Base-by-base conservation (phyloP, 1,140 invertebrate species). In the Leptopilina boulardi region DNA sequence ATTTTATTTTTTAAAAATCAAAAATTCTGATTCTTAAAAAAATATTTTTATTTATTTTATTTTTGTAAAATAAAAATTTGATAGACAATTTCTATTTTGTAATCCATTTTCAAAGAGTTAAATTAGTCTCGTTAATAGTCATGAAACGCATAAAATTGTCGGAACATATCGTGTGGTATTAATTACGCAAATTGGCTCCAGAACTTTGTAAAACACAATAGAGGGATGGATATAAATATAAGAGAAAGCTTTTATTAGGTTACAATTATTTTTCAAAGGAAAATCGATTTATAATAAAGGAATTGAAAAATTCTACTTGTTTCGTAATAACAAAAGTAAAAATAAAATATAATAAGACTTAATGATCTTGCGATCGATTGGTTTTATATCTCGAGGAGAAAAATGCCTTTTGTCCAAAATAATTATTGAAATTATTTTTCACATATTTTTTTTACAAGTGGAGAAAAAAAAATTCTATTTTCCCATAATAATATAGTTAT, bases 331-430 rank as follows among this genome's bases (percentile, higher is more conserved):
- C 44, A 47, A 47, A 47, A 42, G 38, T 54, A 71, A 70, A 54
- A 79, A 15, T 47, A 41, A 56, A 42, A 66, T 47, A 41, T 23
- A 26, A 72, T 59, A 11, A 21, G 56, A 59, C 21, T 9, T 56
- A 56, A 56, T 56, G 21, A 59, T 23, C 56, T 21, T 26, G n/a
- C n/a, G 56, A 59, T 59, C 21, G 56, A 23, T 59, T 26, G 56
- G 21, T 23, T 59, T 3, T 30, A 3, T 26, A 59, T 59, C 56
- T n/a, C n/a, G n/a, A 5, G 5, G 56, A 26, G 23, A 59, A 59
- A 6, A 59, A 59, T 59, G 21, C 9, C 56, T 56, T 42, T 26
- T 26, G 56, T 59, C 21, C 56, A 23, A 59, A 26, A 21, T 18
- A 13, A 23, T 21, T 23, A 13, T 4, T 8, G 21, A 59, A 26